Evolutionary conservation across 1,140 invertebrate genomes (phyloP).

Genomic region (Caenorhabditis inopinata): DNA sequence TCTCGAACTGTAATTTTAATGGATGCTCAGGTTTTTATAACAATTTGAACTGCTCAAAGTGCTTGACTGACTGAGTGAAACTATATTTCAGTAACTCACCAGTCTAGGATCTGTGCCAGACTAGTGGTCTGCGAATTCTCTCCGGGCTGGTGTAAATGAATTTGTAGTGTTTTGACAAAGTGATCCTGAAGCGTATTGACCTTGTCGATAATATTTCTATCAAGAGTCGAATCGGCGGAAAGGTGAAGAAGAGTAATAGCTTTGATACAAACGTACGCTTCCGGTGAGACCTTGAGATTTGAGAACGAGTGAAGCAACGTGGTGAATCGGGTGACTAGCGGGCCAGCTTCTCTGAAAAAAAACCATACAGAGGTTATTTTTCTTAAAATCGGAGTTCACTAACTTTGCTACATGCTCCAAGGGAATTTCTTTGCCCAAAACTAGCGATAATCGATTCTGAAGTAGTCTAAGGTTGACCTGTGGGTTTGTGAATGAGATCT

Average conservation of each 20-base stretch:
- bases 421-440: conserved; percentile 63
- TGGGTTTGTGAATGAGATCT: conserved; percentile 54
- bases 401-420: conserved; percentile 61
- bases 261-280: conserved; percentile 68
- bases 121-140: conserved; percentile 8
- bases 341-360: conserved; percentile 66
- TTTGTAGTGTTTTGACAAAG: conserved; percentile 65
- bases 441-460: conserved; percentile 58
- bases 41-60: too few species aligned
- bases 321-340: conserved; percentile 66
- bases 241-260: conserved; percentile 66
- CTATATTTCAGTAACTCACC: not conserved
- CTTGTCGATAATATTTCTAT: conserved; percentile 42
- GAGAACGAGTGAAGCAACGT: conserved; percentile 61
- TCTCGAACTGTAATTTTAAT: too few species aligned
- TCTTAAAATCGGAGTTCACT: not conserved
- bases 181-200: conserved; percentile 64
- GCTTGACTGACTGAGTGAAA: too few species aligned
- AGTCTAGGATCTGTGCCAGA: not conserved
- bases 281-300: conserved; percentile 57
- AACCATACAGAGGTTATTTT: not conserved
- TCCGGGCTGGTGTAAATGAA: conserved; percentile 58
- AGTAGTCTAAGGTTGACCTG: conserved; percentile 56
- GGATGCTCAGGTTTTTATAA: too few species aligned
- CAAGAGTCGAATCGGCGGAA: conserved; percentile 38